Percentiles rank a stretch among this genome's conserved stretches.
Evolutionary conservation across 1,140 invertebrate genomes (phyloP).

Genomic region (Drosophila varians): DNA sequence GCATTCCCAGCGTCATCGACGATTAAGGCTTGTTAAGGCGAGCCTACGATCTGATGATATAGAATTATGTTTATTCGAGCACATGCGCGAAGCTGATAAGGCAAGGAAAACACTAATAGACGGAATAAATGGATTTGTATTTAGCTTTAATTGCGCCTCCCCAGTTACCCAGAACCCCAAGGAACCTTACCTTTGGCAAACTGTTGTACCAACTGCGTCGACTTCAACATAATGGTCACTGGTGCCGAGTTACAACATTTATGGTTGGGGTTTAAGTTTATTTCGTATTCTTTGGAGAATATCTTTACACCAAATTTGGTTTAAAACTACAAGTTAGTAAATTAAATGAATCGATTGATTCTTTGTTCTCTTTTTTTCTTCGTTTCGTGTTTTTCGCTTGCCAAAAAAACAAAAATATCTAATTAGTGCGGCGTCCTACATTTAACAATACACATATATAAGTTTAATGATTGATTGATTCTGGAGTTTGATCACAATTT

Average conservation of each 20-base stretch:
- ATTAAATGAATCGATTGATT: constrained; percentile 10
- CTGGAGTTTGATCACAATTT: constrained; percentile 3
- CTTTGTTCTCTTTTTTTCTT: neutral
- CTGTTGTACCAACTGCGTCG: constrained; percentile 65
- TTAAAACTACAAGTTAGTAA: constrained; percentile 15
- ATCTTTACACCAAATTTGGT: neutral
- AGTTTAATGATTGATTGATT: constrained; percentile 1
- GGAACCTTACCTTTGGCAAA: constrained; percentile 68
- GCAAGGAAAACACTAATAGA: constrained; percentile 28
- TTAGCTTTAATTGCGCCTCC: constrained; percentile 26
- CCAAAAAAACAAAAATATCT: constrained; percentile 4
- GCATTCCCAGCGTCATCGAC: neutral
- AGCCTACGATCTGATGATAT: constrained; percentile 31
- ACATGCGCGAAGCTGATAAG: constrained; percentile 35
- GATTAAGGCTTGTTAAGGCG: constrained; percentile 33
- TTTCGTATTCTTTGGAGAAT: constrained; percentile 13
- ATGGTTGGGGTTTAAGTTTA: constrained; percentile 9
- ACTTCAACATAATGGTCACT: constrained; percentile 67
- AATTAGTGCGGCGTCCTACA: constrained; percentile 1
- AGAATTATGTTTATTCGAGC: constrained; percentile 31
- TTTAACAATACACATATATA: constrained; percentile 5
- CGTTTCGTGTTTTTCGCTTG: neutral
- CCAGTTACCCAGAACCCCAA: neutral
- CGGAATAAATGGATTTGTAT: constrained; percentile 1
- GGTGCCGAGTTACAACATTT: constrained; percentile 39